Evolutionary conservation across 92 coral and sea anemone genomes (phyloP), one percentile per base, ranked within the genome.

Genomic region (Zoanthus sociatus): DNA sequence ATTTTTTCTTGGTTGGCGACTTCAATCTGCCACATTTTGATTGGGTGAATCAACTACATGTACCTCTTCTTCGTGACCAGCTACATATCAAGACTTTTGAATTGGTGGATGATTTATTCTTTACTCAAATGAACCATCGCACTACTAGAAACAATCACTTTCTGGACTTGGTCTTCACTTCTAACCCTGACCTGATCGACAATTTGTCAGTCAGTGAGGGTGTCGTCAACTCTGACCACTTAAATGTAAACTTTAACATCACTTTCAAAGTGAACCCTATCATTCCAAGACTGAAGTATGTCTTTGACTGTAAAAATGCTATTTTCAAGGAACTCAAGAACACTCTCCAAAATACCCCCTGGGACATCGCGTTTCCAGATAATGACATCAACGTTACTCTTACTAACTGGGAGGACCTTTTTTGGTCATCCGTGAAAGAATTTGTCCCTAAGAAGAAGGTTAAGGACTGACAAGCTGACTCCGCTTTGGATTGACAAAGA

Each of bases 11-110:
- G 26, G 85, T 67, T 16, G 89, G 91, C 20, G 91, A 91, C 51
- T 87, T 91, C 46, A 91, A 82, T 63, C 86, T 91, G 9, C 88
- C 89, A 5, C 15, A 81, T 56, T 87, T 87, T 81, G 88, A 91
- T 85, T 87, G 91, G 93, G 70, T 70, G 7, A 88, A 87, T 55
- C 84, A 91, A 67, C n/a, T 87, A n/a, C n/a, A 26, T 26, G 26
- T 26, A 10, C 91, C 91, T 15, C 86, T 91, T 20, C 77, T 87
- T 61, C 33, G 74, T 47, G 89, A 91, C 15, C 81, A 70, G 51
- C 16, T 88, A 13, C 83, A 91, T 66, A 9, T 91, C 3, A 76
- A 91, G 70, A 58, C 89, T 47, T 82, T 48, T 50, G 91, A 91
- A 91, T 13, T 88, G 9, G 50, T 83, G 73, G 87, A 91, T 63